These are phyloP conservation scores for Pinna nobilis DNA, from an alignment of 1,140 invertebrate species.

Conservation along the genomic window DNA sequence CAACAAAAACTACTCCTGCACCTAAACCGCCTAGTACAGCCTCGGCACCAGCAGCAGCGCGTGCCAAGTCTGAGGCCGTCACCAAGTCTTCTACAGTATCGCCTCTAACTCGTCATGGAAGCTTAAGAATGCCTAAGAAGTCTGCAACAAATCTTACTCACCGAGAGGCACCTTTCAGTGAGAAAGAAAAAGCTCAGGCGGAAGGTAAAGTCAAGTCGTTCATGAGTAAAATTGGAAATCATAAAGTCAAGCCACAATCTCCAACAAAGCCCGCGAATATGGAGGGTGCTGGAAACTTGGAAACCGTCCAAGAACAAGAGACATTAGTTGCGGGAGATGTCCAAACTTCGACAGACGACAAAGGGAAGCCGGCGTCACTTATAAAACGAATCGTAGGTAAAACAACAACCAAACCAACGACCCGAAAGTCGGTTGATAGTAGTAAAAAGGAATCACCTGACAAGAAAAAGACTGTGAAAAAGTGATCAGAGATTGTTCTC, in stretches of 20 bases:
- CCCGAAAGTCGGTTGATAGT: slow-evolving; percentile 27
- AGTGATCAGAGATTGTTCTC: slow-evolving; percentile 4
- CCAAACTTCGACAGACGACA: slow-evolving; percentile 1
- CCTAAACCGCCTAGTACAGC: slow-evolving; percentile 4
- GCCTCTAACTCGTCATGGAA: slow-evolving; percentile 32
- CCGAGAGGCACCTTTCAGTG: slow-evolving; percentile 1
- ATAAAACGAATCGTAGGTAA: slow-evolving; percentile 35
- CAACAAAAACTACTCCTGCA: slow-evolving; percentile 14
- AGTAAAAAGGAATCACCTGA: slow-evolving; percentile 17
- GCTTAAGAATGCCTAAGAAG: slow-evolving; percentile 15
- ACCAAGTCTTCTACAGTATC: slow-evolving; percentile 16
- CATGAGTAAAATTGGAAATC: slow-evolving; percentile 33
- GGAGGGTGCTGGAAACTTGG: not conserved
- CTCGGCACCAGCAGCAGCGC: not conserved
- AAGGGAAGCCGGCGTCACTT: slow-evolving; percentile 14
- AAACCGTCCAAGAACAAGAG: slow-evolving; percentile 21
- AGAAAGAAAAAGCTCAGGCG: slow-evolving; percentile 15
- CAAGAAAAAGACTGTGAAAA: slow-evolving; percentile 29
- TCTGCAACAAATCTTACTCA: slow-evolving; percentile 21
- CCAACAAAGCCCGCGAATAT: slow-evolving; percentile 3
- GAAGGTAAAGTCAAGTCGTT: slow-evolving; percentile 33
- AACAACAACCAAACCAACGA: slow-evolving; percentile 26
- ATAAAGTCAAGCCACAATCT: slow-evolving; percentile 31
- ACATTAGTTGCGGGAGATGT: slow-evolving; percentile 1
- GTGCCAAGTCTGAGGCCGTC: not conserved